phyloP scores from a whole-genome alignment of 2,888 invertebrate genomes.

The Harpalus rubripes region DNA sequence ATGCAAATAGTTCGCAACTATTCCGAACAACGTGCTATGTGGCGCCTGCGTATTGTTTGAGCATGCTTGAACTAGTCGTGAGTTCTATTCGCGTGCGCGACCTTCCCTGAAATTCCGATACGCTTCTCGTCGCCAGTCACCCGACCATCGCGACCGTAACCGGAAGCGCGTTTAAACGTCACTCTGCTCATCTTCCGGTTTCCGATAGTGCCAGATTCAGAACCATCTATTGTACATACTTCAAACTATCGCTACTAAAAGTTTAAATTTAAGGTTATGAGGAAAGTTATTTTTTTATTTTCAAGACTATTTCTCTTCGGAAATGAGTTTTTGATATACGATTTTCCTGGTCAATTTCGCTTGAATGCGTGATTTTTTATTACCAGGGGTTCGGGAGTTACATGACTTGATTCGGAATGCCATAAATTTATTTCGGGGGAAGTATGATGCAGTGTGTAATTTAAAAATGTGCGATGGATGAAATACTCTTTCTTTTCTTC shows the following conservation, averaged over 20 bases:
- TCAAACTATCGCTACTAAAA: slow-evolving; percentile 11
- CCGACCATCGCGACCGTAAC: slow-evolving; percentile 54
- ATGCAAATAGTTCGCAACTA: slow-evolving; percentile 34
- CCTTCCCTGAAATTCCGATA: slow-evolving; percentile 65
- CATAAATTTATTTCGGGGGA: background rate
- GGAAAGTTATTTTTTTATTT: slow-evolving; percentile 29
- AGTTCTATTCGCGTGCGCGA: slow-evolving; percentile 54
- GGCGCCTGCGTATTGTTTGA: slow-evolving; percentile 27
- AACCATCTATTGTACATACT: slow-evolving; percentile 12
- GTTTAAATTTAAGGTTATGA: slow-evolving; percentile 20
- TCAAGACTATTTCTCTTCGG: slow-evolving; percentile 29
- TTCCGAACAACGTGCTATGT: slow-evolving; percentile 19
- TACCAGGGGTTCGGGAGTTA: slow-evolving; percentile 19
- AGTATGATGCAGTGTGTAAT: background rate
- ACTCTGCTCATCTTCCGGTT: slow-evolving; percentile 6
- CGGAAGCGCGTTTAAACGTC: slow-evolving; percentile 56
- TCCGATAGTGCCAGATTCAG: background rate
- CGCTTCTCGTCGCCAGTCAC: slow-evolving; percentile 64
- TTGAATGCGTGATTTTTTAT: slow-evolving; percentile 29
- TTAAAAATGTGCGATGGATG: background rate
- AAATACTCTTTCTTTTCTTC: background rate
- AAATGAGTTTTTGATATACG: slow-evolving; percentile 54
- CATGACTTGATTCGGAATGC: slow-evolving; percentile 17
- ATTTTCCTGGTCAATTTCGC: slow-evolving; percentile 40
- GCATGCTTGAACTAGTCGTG: slow-evolving; percentile 31